Evolutionary conservation across 2,888 invertebrate species (phyloP), one percentile per base, ranked within the genome.

Genomic region (Epinotia demarniana): DNA sequence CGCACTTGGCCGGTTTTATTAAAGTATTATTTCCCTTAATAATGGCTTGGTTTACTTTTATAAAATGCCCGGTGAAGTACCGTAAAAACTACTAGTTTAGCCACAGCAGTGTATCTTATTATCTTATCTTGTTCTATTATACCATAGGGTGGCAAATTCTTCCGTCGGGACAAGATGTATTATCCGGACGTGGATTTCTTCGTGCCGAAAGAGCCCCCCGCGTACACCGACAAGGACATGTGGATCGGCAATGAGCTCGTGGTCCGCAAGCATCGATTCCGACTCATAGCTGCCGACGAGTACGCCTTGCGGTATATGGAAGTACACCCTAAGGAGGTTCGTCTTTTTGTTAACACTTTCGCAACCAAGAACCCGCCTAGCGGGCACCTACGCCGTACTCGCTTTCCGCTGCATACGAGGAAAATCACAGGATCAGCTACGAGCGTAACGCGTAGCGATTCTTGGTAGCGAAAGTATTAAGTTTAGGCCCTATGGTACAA

Each of bases 291-390:
- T 2, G 98, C 98, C 1, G 99, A 99, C 86, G 97, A 97, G 84
- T 99, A 97, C 85, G 97, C 98, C 0, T 90, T 98, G 68, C 95
- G 96, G 61, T 98, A 97, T 85, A 97, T 98, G 98, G 98, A 99
- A 88, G 85, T 96, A 9, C 95, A 98, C 88, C 92, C 95, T 73
- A 90, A 95, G 74, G 95, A 97, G 95, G 98, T 97, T 84, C 53
- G n/a, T 9, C 18, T 19, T 39, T 46, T 63, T 18, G 5, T 57
- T 2, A n/a, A n/a, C n/a, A n/a, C n/a, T n/a, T n/a, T n/a, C n/a
- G n/a, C n/a, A n/a, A n/a, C n/a, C n/a, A n/a, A n/a, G n/a, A n/a
- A n/a, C n/a, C n/a, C n/a, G n/a, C n/a, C n/a, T n/a, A n/a, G n/a
- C n/a, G n/a, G n/a, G n/a, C n/a, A n/a, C n/a, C n/a, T n/a, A n/a